Conservation (phyloP, 2,888 invertebrate species). For the Steinernema hermaphroditum region DNA sequence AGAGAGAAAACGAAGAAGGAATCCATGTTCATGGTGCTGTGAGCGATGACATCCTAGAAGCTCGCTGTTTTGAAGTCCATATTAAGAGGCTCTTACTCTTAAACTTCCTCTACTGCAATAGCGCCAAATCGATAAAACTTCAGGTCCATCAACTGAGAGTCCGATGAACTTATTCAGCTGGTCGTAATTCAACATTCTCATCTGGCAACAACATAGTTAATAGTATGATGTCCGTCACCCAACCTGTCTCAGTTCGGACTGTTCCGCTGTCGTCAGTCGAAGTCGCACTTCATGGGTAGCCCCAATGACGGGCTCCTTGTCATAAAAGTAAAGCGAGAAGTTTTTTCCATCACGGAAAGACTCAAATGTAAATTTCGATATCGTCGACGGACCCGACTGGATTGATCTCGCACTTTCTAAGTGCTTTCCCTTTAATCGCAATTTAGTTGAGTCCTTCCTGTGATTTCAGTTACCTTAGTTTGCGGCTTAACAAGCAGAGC, state of each 20-base stretch:
- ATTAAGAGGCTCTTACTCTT: too few species aligned
- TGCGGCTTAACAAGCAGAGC: neutral
- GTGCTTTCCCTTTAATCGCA: conserved; percentile 11
- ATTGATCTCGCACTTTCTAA: conserved; percentile 44
- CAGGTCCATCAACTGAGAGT: conserved; percentile 53
- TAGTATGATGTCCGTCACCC: neutral
- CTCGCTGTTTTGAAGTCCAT: neutral
- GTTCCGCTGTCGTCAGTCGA: neutral
- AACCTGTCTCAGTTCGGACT: conserved; percentile 6
- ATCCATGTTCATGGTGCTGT: conserved; percentile 52
- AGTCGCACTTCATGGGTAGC: conserved; percentile 6
- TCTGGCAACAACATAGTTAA: conserved; percentile 28
- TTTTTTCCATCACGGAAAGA: conserved; percentile 22
- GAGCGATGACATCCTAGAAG: conserved; percentile 48
- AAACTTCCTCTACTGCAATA: conserved; percentile 49
- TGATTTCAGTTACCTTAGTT: neutral
- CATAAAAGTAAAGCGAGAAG: neutral
- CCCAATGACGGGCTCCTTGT: conserved; percentile 15
- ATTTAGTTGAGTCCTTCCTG: neutral
- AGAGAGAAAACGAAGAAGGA: conserved; percentile 54
- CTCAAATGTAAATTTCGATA: conserved; percentile 47
- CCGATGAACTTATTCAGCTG: conserved; percentile 62
- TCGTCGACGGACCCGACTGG: conserved; percentile 45
- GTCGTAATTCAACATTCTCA: conserved; percentile 48
- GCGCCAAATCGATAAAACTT: conserved; percentile 54